These are phyloP conservation scores for Ceratina japonica DNA, from an alignment of 1,140 invertebrate genomes.

Conservation along the genomic window DNA sequence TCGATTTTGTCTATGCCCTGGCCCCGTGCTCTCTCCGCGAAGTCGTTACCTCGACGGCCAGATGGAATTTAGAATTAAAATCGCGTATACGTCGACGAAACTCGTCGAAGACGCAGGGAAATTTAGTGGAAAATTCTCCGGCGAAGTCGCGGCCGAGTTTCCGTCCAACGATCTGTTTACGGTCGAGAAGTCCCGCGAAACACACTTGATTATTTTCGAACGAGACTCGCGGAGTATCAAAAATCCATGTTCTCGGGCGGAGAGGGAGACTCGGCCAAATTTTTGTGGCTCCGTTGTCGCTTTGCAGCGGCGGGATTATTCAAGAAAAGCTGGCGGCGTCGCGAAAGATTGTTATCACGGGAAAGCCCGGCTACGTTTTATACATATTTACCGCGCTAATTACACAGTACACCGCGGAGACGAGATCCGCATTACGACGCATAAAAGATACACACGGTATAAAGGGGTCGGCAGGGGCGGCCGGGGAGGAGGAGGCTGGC, in stretches of 20 bases:
- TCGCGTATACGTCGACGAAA: not conserved
- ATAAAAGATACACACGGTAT: slow-evolving; percentile 6
- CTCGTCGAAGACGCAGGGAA: not conserved
- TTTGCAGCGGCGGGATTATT: slow-evolving; percentile 8
- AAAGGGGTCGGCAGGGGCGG: too few relatives aligned
- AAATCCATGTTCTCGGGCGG: not conserved
- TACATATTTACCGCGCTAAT: slow-evolving; percentile 36
- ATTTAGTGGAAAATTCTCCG: not conserved
- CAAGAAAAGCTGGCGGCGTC: not conserved
- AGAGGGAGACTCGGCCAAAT: too few relatives aligned
- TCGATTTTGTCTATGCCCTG: not conserved
- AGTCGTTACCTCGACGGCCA: not conserved
- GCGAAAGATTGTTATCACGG: slow-evolving; percentile 20
- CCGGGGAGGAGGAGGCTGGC: not conserved
- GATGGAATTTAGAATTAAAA: slow-evolving; percentile 17
- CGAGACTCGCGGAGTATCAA: too few relatives aligned
- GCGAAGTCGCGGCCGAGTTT: too few relatives aligned
- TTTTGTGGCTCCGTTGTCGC: not conserved
- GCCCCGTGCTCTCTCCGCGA: not conserved
- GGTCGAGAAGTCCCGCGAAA: too few relatives aligned
- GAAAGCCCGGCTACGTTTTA: slow-evolving; percentile 8
- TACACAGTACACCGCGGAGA: slow-evolving; percentile 19
- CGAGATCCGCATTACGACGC: slow-evolving; percentile 26
- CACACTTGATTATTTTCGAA: too few relatives aligned
- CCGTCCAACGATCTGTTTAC: too few relatives aligned